Base-by-base conservation (phyloP, 2,797 vertebrate species). In the Phataginus tricuspis region DNA sequence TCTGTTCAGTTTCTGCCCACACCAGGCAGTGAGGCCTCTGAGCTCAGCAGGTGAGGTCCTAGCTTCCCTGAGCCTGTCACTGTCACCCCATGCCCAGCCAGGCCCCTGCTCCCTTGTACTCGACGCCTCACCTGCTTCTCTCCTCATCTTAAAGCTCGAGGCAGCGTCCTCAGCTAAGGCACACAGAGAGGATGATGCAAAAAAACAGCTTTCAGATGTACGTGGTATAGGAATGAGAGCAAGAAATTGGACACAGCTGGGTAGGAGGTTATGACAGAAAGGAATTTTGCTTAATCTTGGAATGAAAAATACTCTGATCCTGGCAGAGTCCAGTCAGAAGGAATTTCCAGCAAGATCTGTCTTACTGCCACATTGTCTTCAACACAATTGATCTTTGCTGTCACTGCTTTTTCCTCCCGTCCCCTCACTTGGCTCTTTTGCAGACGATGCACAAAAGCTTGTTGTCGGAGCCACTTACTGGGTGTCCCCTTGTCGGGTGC, bases 261-360 rank as follows among this genome's bases (percentile, higher is more conserved):
- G 88, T 66, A 75, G 92, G 90, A 89, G 84, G 90, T 90, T 88
- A 55, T 19, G n/a, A 75, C 1, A 1, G 78, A 34, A 93, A 80
- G 18, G 78, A 68, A 19, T 86, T 96, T 85, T 86, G 84, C 93
- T 93, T 93, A 53, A 97, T 95, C 92, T 95, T 31, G 51, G 84
- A 34, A 66, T 96, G 51, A 77, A 96, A 97, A 93, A 79, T n/a
- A 37, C 29, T 37, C 66, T 2, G 51, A 88, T 95, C 55, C 90
- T 53, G 91, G 85, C 90, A 55, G 90, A 96, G 82, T 72, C 95
- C 64, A 21, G 59, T 93, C 93, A 94, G 91, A 63, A 55, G 87
- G 86, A 87, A 94, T 96, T 86, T 93, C 86, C 63, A 53, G 19
- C 0, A 23, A 42, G 80, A 79, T 93, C 88, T 4, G 39, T 72